Base-by-base conservation (phyloP, 2,797 vertebrate species). In the Tamandua tetradactyla region DNA sequence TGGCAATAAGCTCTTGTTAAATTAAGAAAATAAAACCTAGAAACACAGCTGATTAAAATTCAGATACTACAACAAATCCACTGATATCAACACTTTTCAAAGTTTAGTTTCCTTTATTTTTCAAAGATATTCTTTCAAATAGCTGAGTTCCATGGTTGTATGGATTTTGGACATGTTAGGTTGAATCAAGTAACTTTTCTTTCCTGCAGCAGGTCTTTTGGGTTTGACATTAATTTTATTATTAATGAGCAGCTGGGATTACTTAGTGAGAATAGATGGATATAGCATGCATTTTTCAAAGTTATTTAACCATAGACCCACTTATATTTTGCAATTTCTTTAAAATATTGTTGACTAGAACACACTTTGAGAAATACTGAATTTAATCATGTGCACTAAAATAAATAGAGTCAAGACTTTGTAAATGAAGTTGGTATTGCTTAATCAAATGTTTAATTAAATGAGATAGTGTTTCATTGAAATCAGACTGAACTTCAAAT, bases 261-360 rank as follows among this genome's bases (percentile, higher is more conserved):
- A 69, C 47, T 64, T 49, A 75, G 13, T 69, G 68, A 44, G 47
- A 80, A 81, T 9, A 49, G 20, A n/a, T 27, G 0, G 52, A 7
- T 40, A 32, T 59, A 68, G 57, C 2, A 5, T 37, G 18, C 40
- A 47, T 71, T 74, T 47, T 12, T 25, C 27, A 85, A 87, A 61
- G 25, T 40, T 42, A 49, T 47, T 94, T 74, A 12, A 37, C 10
- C 32, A 68, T 37, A 62, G 15, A 85, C 71, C 17, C 22, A 74
- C 59, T 92, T 94, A 61, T 49, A 84, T 74, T n/a, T n/a, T 42
- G 7, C 49, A 44, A 62, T 52, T 88, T 84, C 15, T 88, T 95
- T 5, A 12, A 25, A 93, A 22, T 80, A 47, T 5, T 87, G 12
- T 68, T 93, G 76, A 55, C 22, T 59, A 13, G 22, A 35, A n/a